Conservation (phyloP, 2,888 invertebrate genomes). For the Epicampocera succincta region DNA sequence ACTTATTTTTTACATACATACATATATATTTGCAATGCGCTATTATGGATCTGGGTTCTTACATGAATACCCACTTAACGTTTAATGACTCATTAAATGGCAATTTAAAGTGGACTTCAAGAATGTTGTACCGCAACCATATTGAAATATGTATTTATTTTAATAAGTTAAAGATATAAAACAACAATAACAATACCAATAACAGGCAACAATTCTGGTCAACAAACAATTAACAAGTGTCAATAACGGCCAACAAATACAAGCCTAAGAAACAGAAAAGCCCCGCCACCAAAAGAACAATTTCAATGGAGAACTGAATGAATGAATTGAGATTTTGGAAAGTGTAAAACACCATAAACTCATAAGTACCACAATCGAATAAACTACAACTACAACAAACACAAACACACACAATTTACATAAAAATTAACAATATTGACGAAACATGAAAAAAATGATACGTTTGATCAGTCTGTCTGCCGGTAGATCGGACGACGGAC, state of each 20-base stretch:
- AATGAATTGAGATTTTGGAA: slow-evolving; percentile 56
- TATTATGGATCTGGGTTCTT: too few relatives aligned
- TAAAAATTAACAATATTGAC: slow-evolving; percentile 64
- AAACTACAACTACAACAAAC: slow-evolving; percentile 28
- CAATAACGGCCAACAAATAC: slow-evolving; percentile 41
- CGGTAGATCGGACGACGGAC: slow-evolving; percentile 24
- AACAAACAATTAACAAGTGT: slow-evolving; percentile 68
- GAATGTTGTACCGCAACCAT: slow-evolving; percentile 54
- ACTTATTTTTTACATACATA: too few relatives aligned
- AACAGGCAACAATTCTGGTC: slow-evolving; percentile 55
- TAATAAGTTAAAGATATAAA: slow-evolving; percentile 17
- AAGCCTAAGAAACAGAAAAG: slow-evolving; percentile 33
- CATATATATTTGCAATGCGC: too few relatives aligned
- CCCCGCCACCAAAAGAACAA: slow-evolving; percentile 16
- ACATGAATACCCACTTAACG: background rate
- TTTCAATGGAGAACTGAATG: slow-evolving; percentile 10
- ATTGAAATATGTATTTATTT: slow-evolving; percentile 46
- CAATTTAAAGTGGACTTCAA: slow-evolving; percentile 45
- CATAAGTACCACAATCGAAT: slow-evolving; percentile 52
- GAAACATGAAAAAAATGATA: slow-evolving; percentile 43
- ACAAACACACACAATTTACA: slow-evolving; percentile 50
- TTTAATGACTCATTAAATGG: slow-evolving; percentile 17
- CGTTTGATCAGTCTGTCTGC: slow-evolving; percentile 49
- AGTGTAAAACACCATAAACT: slow-evolving; percentile 65
- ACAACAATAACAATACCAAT: slow-evolving; percentile 22